These are phyloP conservation scores for Beroe ovata DNA, from an alignment of 37 sponge, comb jelly and placozoan species.

Conservation along the genomic window DNA sequence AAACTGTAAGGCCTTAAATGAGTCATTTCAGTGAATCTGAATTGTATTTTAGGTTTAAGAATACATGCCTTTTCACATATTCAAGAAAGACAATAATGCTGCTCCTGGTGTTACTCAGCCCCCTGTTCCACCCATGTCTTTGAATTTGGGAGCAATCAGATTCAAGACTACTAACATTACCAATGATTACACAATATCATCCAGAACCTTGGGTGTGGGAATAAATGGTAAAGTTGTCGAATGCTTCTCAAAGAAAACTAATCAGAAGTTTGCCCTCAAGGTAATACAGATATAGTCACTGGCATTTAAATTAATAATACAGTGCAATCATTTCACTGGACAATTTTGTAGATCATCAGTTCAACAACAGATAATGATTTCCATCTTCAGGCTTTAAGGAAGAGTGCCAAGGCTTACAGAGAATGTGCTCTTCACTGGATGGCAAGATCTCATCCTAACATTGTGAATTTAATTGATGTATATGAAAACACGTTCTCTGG, in stretches of 20 bases:
- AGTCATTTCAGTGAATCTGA: too few relatives aligned
- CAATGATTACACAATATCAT: constrained; percentile 82
- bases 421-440: constrained; percentile 95
- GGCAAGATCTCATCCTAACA: constrained; percentile 78
- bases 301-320: not conserved
- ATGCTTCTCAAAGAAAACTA: constrained; percentile 77
- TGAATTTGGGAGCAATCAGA: constrained; percentile 30
- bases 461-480: constrained; percentile 92
- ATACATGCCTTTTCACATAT: constrained; percentile 62
- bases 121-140: constrained; percentile 7
- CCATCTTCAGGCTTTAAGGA: constrained; percentile 21
- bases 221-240: constrained; percentile 95
- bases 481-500: constrained; percentile 90
- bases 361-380: too few relatives aligned
- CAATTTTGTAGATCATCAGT: too few relatives aligned
- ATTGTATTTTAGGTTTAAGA: too few relatives aligned
- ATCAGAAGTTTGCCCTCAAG: constrained; percentile 83
- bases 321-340: not conserved
- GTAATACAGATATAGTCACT: constrained; percentile 50
- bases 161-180: constrained; percentile 75
- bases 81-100: constrained; percentile 23
- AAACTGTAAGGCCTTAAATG: too few relatives aligned
- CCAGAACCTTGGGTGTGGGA: constrained; percentile 84
- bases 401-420: constrained; percentile 81
- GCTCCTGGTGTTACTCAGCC: not conserved